Percentiles rank a stretch among this genome's conserved stretches.
phyloP scores from a whole-genome alignment of 2,797 vertebrate species.

The Gouania willdenowi region DNA sequence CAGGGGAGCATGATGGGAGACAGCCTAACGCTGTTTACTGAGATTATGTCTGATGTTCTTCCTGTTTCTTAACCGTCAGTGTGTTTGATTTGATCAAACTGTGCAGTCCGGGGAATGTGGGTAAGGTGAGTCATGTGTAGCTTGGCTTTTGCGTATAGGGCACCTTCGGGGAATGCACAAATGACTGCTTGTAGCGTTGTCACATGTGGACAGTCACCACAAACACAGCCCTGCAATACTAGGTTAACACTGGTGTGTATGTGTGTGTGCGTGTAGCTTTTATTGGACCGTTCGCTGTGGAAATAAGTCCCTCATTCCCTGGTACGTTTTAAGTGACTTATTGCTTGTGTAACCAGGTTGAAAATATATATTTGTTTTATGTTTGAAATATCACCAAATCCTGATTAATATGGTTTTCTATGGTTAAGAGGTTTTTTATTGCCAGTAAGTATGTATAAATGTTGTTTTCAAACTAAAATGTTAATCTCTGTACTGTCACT shows the following conservation, averaged over 20 bases:
- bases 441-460: too few relatives aligned
- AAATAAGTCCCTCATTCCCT: slow-evolving; percentile 56
- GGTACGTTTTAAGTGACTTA: slow-evolving; percentile 49
- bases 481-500: too few relatives aligned
- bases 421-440: too few relatives aligned
- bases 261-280: slow-evolving; percentile 12
- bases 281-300: slow-evolving; percentile 26
- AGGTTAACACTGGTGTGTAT: slow-evolving; percentile 50
- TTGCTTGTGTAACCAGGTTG: too few relatives aligned
- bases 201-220: slow-evolving; percentile 13
- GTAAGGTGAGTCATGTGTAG: slow-evolving; percentile 18
- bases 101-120: not conserved
- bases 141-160: slow-evolving; percentile 2
- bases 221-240: slow-evolving; percentile 30
- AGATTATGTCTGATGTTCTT: not conserved
- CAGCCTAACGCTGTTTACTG: slow-evolving; percentile 1
- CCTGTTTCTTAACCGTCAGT: not conserved
- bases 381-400: too few relatives aligned
- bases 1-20: not conserved
- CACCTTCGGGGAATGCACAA: not conserved
- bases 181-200: not conserved
- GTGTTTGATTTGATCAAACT: slow-evolving; percentile 1
- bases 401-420: too few relatives aligned
- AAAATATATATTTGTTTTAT: too few relatives aligned
- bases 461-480: too few relatives aligned